Base-by-base conservation (phyloP, 2,797 vertebrate species). In the Lindbergichthys nudifrons region DNA sequence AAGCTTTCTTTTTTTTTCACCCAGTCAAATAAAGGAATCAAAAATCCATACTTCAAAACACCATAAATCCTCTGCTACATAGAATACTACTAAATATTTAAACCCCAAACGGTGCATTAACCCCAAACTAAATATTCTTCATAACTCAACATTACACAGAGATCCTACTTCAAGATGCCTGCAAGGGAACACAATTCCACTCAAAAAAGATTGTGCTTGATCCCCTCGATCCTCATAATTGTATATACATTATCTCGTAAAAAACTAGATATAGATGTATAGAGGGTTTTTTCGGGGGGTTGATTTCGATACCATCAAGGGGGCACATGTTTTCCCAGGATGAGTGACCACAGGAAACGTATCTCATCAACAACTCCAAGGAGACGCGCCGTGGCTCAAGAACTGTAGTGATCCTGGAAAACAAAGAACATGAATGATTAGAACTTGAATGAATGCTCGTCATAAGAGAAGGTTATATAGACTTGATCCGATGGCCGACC, bases 331-430 rank as follows among this genome's bases (percentile, higher is more conserved):
- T 52, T 19, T 68, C 43, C 50, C 48, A 23, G 10, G 4, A 65
- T 26, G 47, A 75, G 42, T 3, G 19, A 36, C 45, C 32, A 5
- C 32, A 63, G 41, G 62, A 67, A 63, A 58, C 62, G 19, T 26
- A 26, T 60, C 57, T 19, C 10, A 60, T 56, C 59, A 64, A 43
- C 4, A 5, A 39, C 16, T 32, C 16, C 4, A 5, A 23, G 19
- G n/a, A 56, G 52, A 58, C 15, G 1, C 47, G 19, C 3, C n/a
- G 2, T 10, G 50, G 43, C 79, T 95, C 92, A 95, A 54, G 94
- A 86, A 65, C 76, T 87, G 76, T 96, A 96, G 83, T 94, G 95
- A 80, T 96, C 95, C 95, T 96, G 81, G 67, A 81, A 68, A 14
- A 36, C 48, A n/a, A 23, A 64, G 3, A 8, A 52, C 6, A 42